These are phyloP conservation scores for Diplazon laetatorius DNA, from an alignment of 2,888 invertebrate genomes.

Conservation along the genomic window DNA sequence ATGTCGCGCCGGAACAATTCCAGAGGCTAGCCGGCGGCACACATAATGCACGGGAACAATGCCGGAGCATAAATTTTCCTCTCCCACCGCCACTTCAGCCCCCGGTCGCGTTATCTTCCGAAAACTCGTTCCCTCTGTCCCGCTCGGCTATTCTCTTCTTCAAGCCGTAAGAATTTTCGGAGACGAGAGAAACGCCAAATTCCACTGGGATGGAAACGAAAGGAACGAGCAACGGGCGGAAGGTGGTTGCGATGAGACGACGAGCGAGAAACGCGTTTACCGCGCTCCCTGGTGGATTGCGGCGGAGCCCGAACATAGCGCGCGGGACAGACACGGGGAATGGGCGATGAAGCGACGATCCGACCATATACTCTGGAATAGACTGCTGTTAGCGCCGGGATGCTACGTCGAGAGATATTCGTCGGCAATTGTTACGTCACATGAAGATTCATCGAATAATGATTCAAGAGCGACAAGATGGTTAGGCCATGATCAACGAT, in stretches of 20 bases:
- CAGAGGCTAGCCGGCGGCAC: conserved; percentile 63
- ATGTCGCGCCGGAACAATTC: conserved; percentile 67
- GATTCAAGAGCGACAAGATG: background rate
- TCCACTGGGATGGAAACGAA: conserved; percentile 44
- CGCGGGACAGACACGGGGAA: background rate
- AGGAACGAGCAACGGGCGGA: conserved; percentile 22
- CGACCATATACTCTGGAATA: conserved; percentile 28
- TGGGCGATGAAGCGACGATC: conserved; percentile 16
- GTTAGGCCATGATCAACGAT: background rate
- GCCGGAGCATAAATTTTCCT: conserved; percentile 68
- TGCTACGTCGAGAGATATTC: conserved; percentile 48
- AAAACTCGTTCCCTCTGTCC: conserved; percentile 42
- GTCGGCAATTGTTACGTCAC: conserved; percentile 34
- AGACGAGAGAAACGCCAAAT: conserved; percentile 54
- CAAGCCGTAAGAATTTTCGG: conserved; percentile 62
- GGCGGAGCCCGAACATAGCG: conserved; percentile 24
- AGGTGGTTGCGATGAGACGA: conserved; percentile 41
- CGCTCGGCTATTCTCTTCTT: conserved; percentile 32
- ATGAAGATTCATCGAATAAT: conserved; percentile 16
- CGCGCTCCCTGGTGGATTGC: conserved; percentile 57
- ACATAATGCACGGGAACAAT: conserved; percentile 69
- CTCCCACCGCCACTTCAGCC: conserved; percentile 47
- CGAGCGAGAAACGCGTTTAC: conserved; percentile 65
- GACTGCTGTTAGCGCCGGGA: conserved; percentile 56
- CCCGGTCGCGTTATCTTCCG: conserved; percentile 55